These are phyloP conservation scores for Holothuria scabra DNA, from an alignment of 53 echinoderm and acorn worm species.

Conservation along the genomic window DNA sequence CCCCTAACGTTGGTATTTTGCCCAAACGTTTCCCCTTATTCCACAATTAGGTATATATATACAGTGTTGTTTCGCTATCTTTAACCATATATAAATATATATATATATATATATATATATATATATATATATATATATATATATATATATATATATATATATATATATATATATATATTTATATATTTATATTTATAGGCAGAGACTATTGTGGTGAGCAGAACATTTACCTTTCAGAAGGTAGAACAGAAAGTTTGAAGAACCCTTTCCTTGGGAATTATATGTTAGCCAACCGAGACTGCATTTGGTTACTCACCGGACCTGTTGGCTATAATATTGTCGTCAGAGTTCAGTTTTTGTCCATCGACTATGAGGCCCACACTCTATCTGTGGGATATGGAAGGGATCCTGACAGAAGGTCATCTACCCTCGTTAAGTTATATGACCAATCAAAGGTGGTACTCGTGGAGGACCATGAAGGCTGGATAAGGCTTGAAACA, in stretches of 20 bases:
- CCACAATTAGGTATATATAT: too few relatives aligned
- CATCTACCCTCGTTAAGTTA: constrained; percentile 12
- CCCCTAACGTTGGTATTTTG: too few relatives aligned
- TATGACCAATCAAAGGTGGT: neutral
- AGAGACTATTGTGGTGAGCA: constrained; percentile 16
- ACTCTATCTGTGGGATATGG: constrained; percentile 25
- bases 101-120: too few relatives aligned
- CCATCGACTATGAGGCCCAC: neutral
- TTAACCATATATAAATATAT: too few relatives aligned
- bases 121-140: too few relatives aligned
- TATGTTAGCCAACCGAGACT: constrained; percentile 7
- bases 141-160: too few relatives aligned
- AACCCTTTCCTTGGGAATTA: neutral
- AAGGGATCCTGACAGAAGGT: constrained; percentile 2
- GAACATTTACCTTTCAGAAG: neutral
- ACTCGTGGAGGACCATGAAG: neutral
- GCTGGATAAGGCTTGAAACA: constrained; percentile 35
- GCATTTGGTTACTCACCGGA: constrained; percentile 16
- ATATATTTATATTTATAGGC: neutral
- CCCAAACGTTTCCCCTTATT: too few relatives aligned
- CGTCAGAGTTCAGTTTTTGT: neutral
- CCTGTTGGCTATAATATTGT: constrained; percentile 11
- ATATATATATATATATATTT: too few relatives aligned
- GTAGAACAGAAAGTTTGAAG: neutral
- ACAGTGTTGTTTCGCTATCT: too few relatives aligned